Base-by-base conservation (phyloP, 2,113 vertebrate genomes). In the Gnathonemus echidnorhynchus region DNA sequence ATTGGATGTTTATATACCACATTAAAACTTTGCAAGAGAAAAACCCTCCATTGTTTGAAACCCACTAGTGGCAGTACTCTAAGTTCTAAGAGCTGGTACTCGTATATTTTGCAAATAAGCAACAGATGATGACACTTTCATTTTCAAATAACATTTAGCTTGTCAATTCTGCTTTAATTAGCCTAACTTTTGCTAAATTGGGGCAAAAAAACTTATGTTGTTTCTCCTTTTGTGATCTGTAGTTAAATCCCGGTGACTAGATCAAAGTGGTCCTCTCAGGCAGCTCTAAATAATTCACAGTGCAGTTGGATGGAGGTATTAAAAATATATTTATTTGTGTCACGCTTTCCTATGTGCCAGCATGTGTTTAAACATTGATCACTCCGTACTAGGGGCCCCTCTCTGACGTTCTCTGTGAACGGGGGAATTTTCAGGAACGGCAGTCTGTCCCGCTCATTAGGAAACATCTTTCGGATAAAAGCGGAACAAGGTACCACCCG, bases 261-360 rank as follows among this genome's bases (percentile, higher is more conserved):
- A 77, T 70, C n/a, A 49, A 89, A 89, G n/a, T 74, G 58, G 46
- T 31, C 49, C 45, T 52, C 15, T 48, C 17, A 48, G 46, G 62
- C 19, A 13, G 24, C 31, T 46, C 8, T 83, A 53, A 89, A 89
- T 89, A 83, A 83, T 89, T 53, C 46, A 89, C 70, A 13, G 70
- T 1, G 15, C 88, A 48, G 1, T 74, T 48, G 56, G 45, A 27
- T 45, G 45, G 88, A 31, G 62, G 62, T 88, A 88, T 74, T 70
- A 48, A 74, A 74, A 49, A 88, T 74, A 46, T 35, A 88, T 70
- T 48, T 31, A 88, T 88, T 88, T 88, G 42, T 88, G 39, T 74
- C 62, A 27, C 45, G n/a, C 58, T 49, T 74, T 74, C 58, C 58
- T 70, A 45, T 88, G 24, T 48, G n/a, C 62, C 7, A 48, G 4